Conservation (phyloP, 2,888 invertebrate genomes). For the Merodon equestris region DNA sequence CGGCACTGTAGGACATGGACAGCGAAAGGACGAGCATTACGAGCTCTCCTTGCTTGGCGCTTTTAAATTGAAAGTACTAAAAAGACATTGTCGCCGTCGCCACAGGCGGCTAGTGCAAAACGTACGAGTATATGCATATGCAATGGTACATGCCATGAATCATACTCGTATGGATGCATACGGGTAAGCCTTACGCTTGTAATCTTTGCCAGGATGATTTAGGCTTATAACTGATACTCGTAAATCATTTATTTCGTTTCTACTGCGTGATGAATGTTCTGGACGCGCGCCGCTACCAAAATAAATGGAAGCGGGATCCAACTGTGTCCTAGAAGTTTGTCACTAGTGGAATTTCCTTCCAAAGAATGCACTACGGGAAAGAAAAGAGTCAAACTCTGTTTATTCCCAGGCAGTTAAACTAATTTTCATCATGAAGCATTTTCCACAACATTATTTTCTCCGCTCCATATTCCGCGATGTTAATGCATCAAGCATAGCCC, state of each 20-base stretch:
- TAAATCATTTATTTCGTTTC: constrained; percentile 47
- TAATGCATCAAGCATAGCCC: constrained; percentile 34
- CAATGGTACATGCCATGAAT: constrained; percentile 23
- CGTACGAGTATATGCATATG: constrained; percentile 21
- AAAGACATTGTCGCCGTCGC: constrained; percentile 31
- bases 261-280: constrained; percentile 53
- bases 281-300: background rate
- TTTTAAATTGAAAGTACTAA: constrained; percentile 40
- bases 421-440: constrained; percentile 65
- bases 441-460: constrained; percentile 66
- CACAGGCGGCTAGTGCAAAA: constrained; percentile 22
- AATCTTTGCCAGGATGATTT: constrained; percentile 40
- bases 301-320: background rate
- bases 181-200: background rate
- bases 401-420: constrained; percentile 33
- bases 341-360: background rate
- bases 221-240: constrained; percentile 12
- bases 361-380: background rate
- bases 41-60: constrained; percentile 2
- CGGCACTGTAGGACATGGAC: too few relatives aligned
- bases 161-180: constrained; percentile 1
- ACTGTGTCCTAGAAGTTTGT: constrained; percentile 8
- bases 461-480: constrained; percentile 50
- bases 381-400: constrained; percentile 4
- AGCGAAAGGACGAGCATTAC: constrained; percentile 17